Conservation (phyloP, 2,797 vertebrate species). For the Typhlichthys eigenmanni region DNA sequence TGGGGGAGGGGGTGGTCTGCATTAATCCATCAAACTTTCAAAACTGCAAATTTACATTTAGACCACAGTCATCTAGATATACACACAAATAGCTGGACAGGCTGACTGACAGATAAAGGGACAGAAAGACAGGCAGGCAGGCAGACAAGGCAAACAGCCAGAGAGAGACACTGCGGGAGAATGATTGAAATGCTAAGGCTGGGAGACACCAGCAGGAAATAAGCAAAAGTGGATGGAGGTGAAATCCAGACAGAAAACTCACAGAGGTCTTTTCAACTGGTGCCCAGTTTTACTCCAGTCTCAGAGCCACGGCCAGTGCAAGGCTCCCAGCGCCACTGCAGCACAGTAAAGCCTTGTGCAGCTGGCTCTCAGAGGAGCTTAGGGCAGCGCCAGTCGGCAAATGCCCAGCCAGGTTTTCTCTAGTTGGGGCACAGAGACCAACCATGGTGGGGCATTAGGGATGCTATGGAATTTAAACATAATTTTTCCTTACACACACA, state of each 20-base stretch:
- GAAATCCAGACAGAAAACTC: conserved; percentile 46
- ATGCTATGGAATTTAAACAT: conserved; percentile 28
- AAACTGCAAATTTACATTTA: too few relatives aligned
- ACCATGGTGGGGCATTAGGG: conserved; percentile 26
- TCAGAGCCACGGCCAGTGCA: conserved; percentile 55
- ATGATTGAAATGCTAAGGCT: too few relatives aligned
- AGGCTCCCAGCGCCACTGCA: conserved; percentile 50
- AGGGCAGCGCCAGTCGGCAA: conserved; percentile 56
- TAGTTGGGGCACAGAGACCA: conserved; percentile 46
- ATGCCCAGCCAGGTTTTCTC: conserved; percentile 52
- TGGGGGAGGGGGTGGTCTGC: neutral
- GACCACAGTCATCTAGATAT: too few relatives aligned
- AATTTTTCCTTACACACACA: conserved; percentile 21
- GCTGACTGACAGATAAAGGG: too few relatives aligned
- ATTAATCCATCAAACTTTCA: too few relatives aligned
- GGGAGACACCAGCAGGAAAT: too few relatives aligned
- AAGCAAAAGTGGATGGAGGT: conserved; percentile 36
- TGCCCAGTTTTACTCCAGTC: conserved; percentile 46
- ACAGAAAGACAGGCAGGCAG: too few relatives aligned
- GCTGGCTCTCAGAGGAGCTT: conserved; percentile 51
- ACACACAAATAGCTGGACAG: too few relatives aligned
- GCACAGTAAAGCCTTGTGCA: conserved; percentile 69
- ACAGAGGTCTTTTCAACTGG: conserved; percentile 52
- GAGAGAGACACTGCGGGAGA: too few relatives aligned
- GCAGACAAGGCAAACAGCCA: too few relatives aligned